Conservation (phyloP, 2,113 vertebrate species). For the Cheilinus undulatus region DNA sequence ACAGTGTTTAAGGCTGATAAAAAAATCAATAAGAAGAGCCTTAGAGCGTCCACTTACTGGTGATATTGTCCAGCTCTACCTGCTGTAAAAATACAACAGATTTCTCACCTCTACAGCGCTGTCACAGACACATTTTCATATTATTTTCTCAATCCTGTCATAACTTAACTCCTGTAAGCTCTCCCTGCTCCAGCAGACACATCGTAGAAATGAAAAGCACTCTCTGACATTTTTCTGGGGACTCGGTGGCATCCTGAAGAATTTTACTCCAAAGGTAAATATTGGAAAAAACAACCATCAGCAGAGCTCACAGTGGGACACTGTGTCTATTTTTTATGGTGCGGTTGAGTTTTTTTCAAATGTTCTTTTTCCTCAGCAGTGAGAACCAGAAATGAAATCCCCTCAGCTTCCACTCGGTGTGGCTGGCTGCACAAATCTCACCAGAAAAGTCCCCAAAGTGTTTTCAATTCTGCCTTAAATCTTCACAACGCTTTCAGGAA, state of each 20-base stretch:
- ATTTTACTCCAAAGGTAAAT: conserved; percentile 5
- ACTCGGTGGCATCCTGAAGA: conserved; percentile 1
- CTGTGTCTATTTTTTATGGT: neutral
- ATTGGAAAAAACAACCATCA: neutral
- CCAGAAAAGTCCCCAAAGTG: neutral
- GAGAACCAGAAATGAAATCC: neutral
- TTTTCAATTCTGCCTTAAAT: neutral
- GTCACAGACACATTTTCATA: neutral
- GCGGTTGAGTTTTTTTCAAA: neutral
- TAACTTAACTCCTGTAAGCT: too few species aligned
- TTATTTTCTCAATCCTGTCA: neutral
- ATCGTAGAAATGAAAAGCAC: neutral
- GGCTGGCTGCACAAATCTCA: neutral
- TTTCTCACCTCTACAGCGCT: neutral
- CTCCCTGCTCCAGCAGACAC: neutral
- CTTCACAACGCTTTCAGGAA: neutral
- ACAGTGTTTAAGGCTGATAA: neutral
- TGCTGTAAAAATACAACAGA: neutral
- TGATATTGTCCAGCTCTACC: neutral
- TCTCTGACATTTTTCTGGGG: neutral
- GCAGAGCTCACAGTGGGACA: neutral
- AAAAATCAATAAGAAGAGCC: conserved; percentile 16
- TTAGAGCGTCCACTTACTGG: neutral
- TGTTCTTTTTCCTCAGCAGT: neutral
- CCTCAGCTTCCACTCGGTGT: neutral